A percentile compares a stretch with the other conserved stretches of the same genome.
Conservation (phyloP, 2,113 vertebrate genomes). For the Brienomyrus longianalis region DNA sequence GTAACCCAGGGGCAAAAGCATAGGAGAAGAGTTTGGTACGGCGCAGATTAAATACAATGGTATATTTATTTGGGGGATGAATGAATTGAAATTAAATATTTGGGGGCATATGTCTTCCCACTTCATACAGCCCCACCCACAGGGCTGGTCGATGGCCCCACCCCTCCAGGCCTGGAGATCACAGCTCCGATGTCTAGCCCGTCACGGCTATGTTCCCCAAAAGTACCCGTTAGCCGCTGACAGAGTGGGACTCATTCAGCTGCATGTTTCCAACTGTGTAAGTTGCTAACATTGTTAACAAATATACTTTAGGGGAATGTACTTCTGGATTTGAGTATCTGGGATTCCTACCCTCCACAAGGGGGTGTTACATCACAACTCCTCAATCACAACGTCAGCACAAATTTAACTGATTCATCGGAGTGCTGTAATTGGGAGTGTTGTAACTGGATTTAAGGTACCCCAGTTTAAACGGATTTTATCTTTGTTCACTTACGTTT, state of each 20-base stretch:
- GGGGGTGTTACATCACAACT: not conserved
- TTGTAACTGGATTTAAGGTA: not conserved
- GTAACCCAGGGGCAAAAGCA: not conserved
- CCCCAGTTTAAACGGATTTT: not conserved
- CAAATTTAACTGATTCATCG: not conserved
- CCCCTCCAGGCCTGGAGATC: not conserved
- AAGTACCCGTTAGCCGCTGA: not conserved
- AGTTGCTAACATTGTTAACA: not conserved
- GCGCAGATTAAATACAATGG: not conserved
- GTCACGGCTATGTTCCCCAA: not conserved
- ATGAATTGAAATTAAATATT: not conserved
- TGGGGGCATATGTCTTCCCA: not conserved
- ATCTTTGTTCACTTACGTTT: not conserved
- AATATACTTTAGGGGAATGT: not conserved
- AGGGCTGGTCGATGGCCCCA: not conserved
- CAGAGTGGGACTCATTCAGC: not conserved
- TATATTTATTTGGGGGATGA: not conserved
- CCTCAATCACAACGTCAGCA: not conserved
- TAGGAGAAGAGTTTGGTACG: not conserved
- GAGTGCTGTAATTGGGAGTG: too few species aligned
- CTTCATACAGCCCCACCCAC: not conserved
- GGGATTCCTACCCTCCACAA: not conserved
- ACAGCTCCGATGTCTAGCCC: not conserved
- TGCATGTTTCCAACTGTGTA: not conserved
- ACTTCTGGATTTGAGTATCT: not conserved